Evolutionary conservation across 2,888 invertebrate genomes (phyloP).

Genomic region (Carcina quercana): DNA sequence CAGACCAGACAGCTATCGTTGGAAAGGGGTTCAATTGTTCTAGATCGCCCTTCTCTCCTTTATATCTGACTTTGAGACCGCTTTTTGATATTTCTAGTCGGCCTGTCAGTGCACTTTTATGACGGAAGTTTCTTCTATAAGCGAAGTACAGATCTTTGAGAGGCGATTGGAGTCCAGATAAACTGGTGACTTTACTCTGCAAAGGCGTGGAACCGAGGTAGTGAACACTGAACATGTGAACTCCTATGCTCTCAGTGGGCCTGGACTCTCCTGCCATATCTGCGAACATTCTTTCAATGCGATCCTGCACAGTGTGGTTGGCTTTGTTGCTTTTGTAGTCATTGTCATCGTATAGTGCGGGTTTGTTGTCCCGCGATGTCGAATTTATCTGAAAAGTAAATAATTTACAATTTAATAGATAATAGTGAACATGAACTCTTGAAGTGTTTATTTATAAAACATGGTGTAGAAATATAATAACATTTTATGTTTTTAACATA

Average conservation of each 20-base stretch:
- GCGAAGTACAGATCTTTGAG: constrained; percentile 82
- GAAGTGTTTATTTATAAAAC: no score
- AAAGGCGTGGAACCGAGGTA: constrained; percentile 89
- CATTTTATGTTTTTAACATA: no score
- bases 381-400: constrained; percentile 49
- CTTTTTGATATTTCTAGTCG: constrained; percentile 78
- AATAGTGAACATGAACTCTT: no score
- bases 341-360: constrained; percentile 53
- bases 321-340: constrained; percentile 52
- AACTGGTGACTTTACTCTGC: constrained; percentile 85
- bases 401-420: no score
- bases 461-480: no score
- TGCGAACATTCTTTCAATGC: constrained; percentile 90
- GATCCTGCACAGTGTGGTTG: constrained; percentile 85
- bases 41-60: constrained; percentile 76
- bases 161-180: constrained; percentile 88
- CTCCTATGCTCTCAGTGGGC: constrained; percentile 68
- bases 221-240: constrained; percentile 81
- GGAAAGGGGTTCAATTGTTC: constrained; percentile 88
- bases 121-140: constrained; percentile 70
- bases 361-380: constrained; percentile 39
- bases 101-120: constrained; percentile 72
- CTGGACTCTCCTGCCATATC: constrained; percentile 77
- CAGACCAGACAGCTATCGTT: constrained; percentile 95
- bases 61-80: constrained; percentile 83